Percentiles rank a stretch among this genome's conserved stretches.
Evolutionary conservation across 2,113 vertebrate genomes (phyloP).

Genomic region (Sardina pilchardus): DNA sequence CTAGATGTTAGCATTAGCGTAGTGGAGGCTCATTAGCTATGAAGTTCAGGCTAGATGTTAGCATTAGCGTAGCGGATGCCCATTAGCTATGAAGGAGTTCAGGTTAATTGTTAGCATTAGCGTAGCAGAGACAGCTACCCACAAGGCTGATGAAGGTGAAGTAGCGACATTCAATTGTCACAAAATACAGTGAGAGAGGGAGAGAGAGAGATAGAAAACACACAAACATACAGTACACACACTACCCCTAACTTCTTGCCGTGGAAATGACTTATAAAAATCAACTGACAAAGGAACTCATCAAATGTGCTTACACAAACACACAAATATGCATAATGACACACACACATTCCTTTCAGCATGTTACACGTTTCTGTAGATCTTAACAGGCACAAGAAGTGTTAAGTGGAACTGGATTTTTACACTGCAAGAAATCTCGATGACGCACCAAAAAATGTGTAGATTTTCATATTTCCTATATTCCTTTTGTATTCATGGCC

Average conservation of each 20-base stretch:
- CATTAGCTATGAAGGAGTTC: no score
- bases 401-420: not conserved
- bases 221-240: not conserved
- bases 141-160: no score
- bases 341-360: not conserved
- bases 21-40: slow-evolving; percentile 47
- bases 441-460: not conserved
- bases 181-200: no score
- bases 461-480: not conserved
- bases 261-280: no score
- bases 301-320: not conserved
- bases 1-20: not conserved
- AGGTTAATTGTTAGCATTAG: no score
- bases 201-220: not conserved
- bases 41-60: slow-evolving; percentile 48
- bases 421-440: not conserved
- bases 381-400: not conserved
- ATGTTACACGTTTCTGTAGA: not conserved
- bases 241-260: not conserved
- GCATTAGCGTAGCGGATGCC: no score
- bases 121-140: no score
- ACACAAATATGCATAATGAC: not conserved
- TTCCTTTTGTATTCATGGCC: not conserved
- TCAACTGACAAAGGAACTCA: not conserved
- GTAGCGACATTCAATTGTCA: no score